These are phyloP conservation scores for Pollenia amentaria DNA, from an alignment of 2,888 invertebrate genomes.

Conservation along the genomic window DNA sequence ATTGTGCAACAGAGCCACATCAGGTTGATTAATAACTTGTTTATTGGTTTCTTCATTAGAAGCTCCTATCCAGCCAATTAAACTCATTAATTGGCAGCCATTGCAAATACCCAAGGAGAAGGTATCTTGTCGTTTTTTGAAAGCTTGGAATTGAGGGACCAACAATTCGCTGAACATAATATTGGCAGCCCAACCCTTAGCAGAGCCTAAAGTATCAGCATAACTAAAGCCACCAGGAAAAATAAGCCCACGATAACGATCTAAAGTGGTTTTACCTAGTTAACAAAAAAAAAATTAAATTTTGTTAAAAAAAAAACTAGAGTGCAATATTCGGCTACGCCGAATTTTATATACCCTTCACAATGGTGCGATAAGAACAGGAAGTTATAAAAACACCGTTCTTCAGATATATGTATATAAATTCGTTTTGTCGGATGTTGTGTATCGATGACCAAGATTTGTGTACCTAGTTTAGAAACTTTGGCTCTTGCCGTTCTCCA, in stretches of 20 bases:
- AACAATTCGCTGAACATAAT: slow-evolving; percentile 92
- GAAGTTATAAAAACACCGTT: too few species aligned
- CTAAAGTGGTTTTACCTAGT: slow-evolving; percentile 88
- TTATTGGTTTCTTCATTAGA: slow-evolving; percentile 80
- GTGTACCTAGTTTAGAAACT: too few species aligned
- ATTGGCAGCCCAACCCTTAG: slow-evolving; percentile 98
- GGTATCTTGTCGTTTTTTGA: slow-evolving; percentile 91
- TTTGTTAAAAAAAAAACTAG: not conserved
- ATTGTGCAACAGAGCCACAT: slow-evolving; percentile 93
- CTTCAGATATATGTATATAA: too few species aligned
- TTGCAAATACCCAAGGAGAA: slow-evolving; percentile 99
- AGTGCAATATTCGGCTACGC: not conserved
- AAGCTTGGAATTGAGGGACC: slow-evolving; percentile 91
- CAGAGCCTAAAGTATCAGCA: slow-evolving; percentile 98
- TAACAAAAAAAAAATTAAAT: slow-evolving; percentile 20
- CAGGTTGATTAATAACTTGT: slow-evolving; percentile 84
- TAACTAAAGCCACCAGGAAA: slow-evolving; percentile 99
- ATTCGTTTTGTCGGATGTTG: too few species aligned
- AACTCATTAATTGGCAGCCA: slow-evolving; percentile 97
- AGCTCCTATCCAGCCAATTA: slow-evolving; percentile 95
- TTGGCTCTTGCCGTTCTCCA: too few species aligned
- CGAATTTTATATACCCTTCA: too few species aligned
- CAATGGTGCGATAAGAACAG: too few species aligned
- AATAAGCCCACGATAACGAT: slow-evolving; percentile 93
- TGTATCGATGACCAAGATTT: too few species aligned